Conservation (phyloP, 2,888 invertebrate species). For the Morpho achilles region DNA sequence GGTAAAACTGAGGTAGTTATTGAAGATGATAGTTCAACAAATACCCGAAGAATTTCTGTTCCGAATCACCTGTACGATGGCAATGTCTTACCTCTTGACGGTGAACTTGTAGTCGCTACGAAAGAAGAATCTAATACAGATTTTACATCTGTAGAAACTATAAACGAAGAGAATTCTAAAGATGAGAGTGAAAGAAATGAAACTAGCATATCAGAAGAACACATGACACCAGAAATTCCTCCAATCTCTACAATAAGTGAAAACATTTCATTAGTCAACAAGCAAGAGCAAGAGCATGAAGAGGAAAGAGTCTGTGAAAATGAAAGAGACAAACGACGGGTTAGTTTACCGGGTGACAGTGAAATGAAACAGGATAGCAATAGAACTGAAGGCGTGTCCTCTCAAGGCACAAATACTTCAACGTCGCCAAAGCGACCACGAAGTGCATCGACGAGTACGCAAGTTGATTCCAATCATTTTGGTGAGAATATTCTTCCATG, state of each 20-base stretch:
- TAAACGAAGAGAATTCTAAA: slow-evolving; percentile 48
- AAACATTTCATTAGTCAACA: slow-evolving; percentile 79
- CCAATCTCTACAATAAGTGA: slow-evolving; percentile 87
- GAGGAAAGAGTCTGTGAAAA: slow-evolving; percentile 56
- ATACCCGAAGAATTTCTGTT: slow-evolving; percentile 53
- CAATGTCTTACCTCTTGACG: slow-evolving; percentile 66
- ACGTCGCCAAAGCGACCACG: slow-evolving; percentile 85
- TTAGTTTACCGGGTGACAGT: slow-evolving; percentile 80
- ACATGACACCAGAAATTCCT: slow-evolving; percentile 79
- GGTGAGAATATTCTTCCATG: slow-evolving; percentile 72
- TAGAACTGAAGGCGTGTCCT: slow-evolving; percentile 57
- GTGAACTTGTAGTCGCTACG: slow-evolving; percentile 57
- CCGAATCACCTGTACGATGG: slow-evolving; percentile 64
- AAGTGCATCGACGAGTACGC: slow-evolving; percentile 89
- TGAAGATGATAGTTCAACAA: slow-evolving; percentile 31
- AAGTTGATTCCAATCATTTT: slow-evolving; percentile 91
- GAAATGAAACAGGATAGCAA: slow-evolving; percentile 66
- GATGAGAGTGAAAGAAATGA: slow-evolving; percentile 58
- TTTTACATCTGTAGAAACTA: slow-evolving; percentile 13
- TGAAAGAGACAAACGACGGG: slow-evolving; percentile 76
- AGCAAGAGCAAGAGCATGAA: slow-evolving; percentile 53
- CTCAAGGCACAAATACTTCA: slow-evolving; percentile 63
- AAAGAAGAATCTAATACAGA: slow-evolving; percentile 42
- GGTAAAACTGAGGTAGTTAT: slow-evolving; percentile 40
- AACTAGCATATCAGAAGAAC: slow-evolving; percentile 45